These are phyloP conservation scores for Hormaphis cornu DNA, from an alignment of 1,140 invertebrate species.

Conservation along the genomic window DNA sequence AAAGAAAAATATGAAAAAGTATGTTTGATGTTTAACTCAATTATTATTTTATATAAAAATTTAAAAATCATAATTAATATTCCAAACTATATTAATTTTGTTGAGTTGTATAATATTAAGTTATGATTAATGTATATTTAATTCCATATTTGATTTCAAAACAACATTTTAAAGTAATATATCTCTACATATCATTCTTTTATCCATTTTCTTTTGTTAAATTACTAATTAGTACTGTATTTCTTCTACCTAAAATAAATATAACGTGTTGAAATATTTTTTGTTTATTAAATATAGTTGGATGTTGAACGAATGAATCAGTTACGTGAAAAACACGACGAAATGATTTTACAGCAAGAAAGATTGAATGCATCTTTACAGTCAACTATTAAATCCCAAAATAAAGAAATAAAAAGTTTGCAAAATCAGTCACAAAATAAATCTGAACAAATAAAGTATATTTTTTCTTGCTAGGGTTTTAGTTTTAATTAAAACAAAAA, in stretches of 20 bases:
- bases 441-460: conserved; percentile 20
- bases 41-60: too few species aligned
- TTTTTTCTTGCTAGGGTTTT: background rate
- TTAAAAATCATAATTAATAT: too few species aligned
- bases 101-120: too few species aligned
- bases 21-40: background rate
- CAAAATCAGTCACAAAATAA: conserved; percentile 16
- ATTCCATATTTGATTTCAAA: too few species aligned
- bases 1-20: conserved; percentile 31
- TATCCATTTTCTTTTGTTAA: too few species aligned
- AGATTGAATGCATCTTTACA: conserved; percentile 3
- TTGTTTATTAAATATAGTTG: background rate
- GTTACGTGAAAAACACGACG: conserved; percentile 18
- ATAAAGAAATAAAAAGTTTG: conserved; percentile 26
- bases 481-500: background rate
- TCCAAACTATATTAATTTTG: too few species aligned
- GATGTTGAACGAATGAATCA: conserved; percentile 27
- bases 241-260: too few species aligned
- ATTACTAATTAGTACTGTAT: too few species aligned
- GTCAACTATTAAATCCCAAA: conserved; percentile 21
- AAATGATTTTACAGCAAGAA: conserved; percentile 26
- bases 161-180: too few species aligned
- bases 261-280: too few species aligned
- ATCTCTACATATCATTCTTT: too few species aligned
- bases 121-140: too few species aligned